A percentile compares a stretch with the other conserved stretches of the same genome.
Conservation (phyloP, 2,113 vertebrate species). For the Hippocampus mohnikei region DNA sequence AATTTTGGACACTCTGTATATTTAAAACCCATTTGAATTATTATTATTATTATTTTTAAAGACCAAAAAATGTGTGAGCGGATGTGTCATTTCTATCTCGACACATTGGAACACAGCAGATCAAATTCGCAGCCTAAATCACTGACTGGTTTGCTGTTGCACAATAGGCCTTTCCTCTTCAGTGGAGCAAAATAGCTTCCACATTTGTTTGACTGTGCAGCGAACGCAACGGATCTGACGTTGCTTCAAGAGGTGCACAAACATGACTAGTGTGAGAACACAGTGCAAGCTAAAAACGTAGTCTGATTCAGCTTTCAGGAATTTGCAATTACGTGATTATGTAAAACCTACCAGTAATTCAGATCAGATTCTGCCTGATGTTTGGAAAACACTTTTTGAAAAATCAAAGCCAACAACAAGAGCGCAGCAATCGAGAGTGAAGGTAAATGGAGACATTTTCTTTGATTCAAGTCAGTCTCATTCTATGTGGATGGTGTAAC, state of each 20-base stretch:
- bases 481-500: background rate
- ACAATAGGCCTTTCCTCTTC: constrained; percentile 10
- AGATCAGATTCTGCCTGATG: constrained; percentile 49
- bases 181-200: constrained; percentile 19
- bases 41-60: no score
- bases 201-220: constrained; percentile 14
- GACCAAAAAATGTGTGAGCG: no score
- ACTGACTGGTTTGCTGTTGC: constrained; percentile 25
- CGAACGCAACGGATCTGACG: constrained; percentile 37
- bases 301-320: constrained; percentile 40
- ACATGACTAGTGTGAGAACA: constrained; percentile 45
- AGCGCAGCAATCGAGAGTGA: background rate
- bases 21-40: no score
- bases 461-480: background rate
- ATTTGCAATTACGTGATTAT: constrained; percentile 36
- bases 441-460: background rate
- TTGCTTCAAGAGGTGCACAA: constrained; percentile 19
- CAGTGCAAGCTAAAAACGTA: constrained; percentile 11
- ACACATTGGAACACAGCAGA: background rate
- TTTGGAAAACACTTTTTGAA: constrained; percentile 46
- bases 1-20: no score
- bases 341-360: background rate
- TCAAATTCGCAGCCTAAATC: constrained; percentile 23
- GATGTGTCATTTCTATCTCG: background rate
- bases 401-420: constrained; percentile 15